Evolutionary conservation across 1,140 invertebrate genomes (phyloP).

Genomic region (Agraylea sexmaculata): DNA sequence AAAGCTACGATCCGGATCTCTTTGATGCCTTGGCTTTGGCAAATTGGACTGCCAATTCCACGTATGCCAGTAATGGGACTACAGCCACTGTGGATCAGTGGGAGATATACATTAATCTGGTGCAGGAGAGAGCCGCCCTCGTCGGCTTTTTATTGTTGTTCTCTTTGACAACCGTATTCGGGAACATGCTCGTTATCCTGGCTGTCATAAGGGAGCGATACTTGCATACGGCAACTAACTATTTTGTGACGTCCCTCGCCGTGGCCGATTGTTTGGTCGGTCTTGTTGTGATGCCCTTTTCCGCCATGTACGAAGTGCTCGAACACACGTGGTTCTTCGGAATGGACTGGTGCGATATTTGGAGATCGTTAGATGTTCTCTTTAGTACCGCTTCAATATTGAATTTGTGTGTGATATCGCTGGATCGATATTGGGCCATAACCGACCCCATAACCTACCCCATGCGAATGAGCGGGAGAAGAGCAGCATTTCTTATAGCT

Average conservation of each 20-base stretch:
- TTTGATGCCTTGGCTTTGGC: too few species aligned
- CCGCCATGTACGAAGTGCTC: slow-evolving; percentile 73
- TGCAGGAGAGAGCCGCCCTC: slow-evolving; percentile 58
- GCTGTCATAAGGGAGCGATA: slow-evolving; percentile 83
- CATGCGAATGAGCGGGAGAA: slow-evolving; percentile 72
- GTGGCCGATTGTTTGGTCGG: slow-evolving; percentile 95
- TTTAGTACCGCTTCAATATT: slow-evolving; percentile 93
- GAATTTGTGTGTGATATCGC: slow-evolving; percentile 95
- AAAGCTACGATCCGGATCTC: too few species aligned
- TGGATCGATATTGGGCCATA: slow-evolving; percentile 96
- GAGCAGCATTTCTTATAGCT: slow-evolving; percentile 71
- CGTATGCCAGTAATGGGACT: slow-evolving; percentile 7
- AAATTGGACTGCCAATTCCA: too few species aligned
- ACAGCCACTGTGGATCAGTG: slow-evolving; percentile 28
- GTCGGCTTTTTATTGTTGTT: slow-evolving; percentile 80
- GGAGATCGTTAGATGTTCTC: slow-evolving; percentile 91
- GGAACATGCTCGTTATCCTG: slow-evolving; percentile 91
- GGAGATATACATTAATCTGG: slow-evolving; percentile 36
- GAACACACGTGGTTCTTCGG: slow-evolving; percentile 80
- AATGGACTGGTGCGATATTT: slow-evolving; percentile 86
- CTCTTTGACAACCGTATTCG: slow-evolving; percentile 88
- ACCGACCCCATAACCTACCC: slow-evolving; percentile 95
- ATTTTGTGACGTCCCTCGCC: slow-evolving; percentile 94
- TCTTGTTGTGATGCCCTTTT: slow-evolving; percentile 94
- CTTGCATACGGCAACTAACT: slow-evolving; percentile 92